Evolutionary conservation across 2,797 vertebrate species (phyloP).

Genomic region (Rousettus madagascariensis): DNA sequence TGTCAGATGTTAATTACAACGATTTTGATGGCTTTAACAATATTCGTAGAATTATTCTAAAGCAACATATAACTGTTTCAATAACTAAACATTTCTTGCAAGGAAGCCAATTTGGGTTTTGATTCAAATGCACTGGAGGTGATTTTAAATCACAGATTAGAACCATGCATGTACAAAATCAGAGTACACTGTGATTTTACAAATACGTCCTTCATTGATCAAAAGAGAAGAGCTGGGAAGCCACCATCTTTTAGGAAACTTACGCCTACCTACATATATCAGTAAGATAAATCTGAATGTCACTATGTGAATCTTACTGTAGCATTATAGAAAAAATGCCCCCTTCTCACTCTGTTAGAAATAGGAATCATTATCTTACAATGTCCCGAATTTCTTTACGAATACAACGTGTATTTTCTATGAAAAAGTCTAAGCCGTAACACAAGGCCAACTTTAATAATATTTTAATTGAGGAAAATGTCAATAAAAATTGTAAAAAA

Average conservation of each 20-base stretch:
- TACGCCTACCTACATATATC: background rate
- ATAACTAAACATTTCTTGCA: background rate
- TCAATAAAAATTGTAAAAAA: background rate
- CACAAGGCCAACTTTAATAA: background rate
- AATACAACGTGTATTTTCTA: background rate
- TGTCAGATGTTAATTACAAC: background rate
- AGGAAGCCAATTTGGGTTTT: conserved; percentile 12
- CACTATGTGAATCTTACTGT: background rate
- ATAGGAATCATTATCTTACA: background rate
- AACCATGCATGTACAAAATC: background rate
- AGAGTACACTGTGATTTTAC: background rate
- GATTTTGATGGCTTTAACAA: background rate
- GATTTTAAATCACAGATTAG: conserved; percentile 27
- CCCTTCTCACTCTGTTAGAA: background rate
- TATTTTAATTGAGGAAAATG: background rate
- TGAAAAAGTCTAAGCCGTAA: background rate
- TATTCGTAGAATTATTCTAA: conserved; percentile 10
- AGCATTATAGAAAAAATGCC: background rate
- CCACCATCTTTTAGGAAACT: background rate
- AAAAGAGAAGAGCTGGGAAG: background rate
- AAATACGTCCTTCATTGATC: background rate
- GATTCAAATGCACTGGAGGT: background rate
- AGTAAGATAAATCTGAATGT: background rate
- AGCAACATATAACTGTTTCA: background rate
- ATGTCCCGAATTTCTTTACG: background rate